These are phyloP conservation scores for Drosophila varians DNA, from an alignment of 1,140 invertebrate genomes.

Conservation along the genomic window DNA sequence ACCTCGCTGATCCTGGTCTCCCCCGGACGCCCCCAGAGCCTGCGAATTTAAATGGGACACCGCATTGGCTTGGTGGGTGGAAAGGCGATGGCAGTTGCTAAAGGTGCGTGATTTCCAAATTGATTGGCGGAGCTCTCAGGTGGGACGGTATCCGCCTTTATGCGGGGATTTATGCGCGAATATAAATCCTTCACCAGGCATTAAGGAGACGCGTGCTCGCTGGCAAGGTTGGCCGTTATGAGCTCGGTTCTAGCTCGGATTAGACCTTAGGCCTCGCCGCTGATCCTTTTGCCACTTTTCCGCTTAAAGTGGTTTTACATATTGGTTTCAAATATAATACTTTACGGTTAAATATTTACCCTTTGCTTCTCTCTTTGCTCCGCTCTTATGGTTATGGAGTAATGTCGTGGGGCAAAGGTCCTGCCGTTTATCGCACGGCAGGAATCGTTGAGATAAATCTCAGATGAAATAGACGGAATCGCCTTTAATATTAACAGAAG, in stretches of 20 bases:
- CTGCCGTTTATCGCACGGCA: too few species aligned
- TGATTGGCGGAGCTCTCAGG: slow-evolving; percentile 47
- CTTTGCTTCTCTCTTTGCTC: too few species aligned
- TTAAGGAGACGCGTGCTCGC: slow-evolving; percentile 30
- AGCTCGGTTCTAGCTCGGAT: slow-evolving; percentile 5
- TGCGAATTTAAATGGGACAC: slow-evolving; percentile 28
- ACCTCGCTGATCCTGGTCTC: slow-evolving; percentile 57
- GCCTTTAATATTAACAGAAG: too few species aligned
- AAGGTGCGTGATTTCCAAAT: slow-evolving; percentile 46
- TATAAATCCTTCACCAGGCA: slow-evolving; percentile 54
- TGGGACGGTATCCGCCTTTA: slow-evolving; percentile 60
- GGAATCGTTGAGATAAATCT: too few species aligned
- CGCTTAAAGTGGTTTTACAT: slow-evolving; percentile 27
- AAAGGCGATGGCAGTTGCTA: slow-evolving; percentile 49
- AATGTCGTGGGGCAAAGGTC: too few species aligned
- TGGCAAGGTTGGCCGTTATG: slow-evolving; percentile 14
- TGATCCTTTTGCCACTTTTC: slow-evolving; percentile 13
- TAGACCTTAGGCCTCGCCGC: slow-evolving; percentile 5
- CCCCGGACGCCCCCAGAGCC: slow-evolving; percentile 4
- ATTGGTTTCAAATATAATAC: not conserved
- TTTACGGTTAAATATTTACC: too few species aligned
- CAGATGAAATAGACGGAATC: too few species aligned
- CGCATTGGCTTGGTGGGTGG: slow-evolving; percentile 1
- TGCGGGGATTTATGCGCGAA: slow-evolving; percentile 60
- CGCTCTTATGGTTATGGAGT: too few species aligned